Evolutionary conservation across 2,888 invertebrate species (phyloP).

Genomic region (Sussaba pulchella): DNA sequence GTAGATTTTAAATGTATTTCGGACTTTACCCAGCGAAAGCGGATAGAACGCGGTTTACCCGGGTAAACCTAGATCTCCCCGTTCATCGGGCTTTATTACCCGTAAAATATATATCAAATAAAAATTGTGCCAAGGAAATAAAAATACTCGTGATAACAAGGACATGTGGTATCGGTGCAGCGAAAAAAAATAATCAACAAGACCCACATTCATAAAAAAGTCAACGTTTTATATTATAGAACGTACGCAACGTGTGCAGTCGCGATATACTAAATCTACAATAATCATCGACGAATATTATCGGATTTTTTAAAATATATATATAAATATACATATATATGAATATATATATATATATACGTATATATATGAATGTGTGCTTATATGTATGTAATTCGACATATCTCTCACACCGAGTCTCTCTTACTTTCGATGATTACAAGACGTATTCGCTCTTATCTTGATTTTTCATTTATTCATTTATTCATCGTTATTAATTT

Average conservation of each 20-base stretch:
- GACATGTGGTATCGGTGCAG: slow-evolving; percentile 10
- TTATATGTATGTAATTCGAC: slow-evolving; percentile 44
- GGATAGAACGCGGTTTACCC: too few relatives aligned
- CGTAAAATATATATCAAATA: background rate
- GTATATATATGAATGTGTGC: too few relatives aligned
- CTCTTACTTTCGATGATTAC: slow-evolving; percentile 68
- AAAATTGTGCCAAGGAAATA: too few relatives aligned
- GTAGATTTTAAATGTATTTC: too few relatives aligned
- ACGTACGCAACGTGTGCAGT: slow-evolving; percentile 44
- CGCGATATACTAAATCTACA: slow-evolving; percentile 53
- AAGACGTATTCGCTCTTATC: slow-evolving; percentile 64
- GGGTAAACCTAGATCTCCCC: too few relatives aligned
- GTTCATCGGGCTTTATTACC: too few relatives aligned
- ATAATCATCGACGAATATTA: slow-evolving; percentile 49
- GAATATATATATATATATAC: slow-evolving; percentile 39
- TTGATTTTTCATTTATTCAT: too few relatives aligned
- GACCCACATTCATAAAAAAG: slow-evolving; percentile 53
- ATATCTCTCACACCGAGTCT: slow-evolving; percentile 46
- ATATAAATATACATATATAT: slow-evolving; percentile 19
- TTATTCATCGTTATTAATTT: slow-evolving; percentile 13
- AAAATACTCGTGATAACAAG: too few relatives aligned
- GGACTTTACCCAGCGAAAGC: too few relatives aligned
- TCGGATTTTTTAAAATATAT: background rate
- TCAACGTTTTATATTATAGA: slow-evolving; percentile 61
- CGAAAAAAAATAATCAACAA: slow-evolving; percentile 12